Evolutionary conservation across 2,888 invertebrate species (phyloP).

Genomic region (Agonum fuliginosum): DNA sequence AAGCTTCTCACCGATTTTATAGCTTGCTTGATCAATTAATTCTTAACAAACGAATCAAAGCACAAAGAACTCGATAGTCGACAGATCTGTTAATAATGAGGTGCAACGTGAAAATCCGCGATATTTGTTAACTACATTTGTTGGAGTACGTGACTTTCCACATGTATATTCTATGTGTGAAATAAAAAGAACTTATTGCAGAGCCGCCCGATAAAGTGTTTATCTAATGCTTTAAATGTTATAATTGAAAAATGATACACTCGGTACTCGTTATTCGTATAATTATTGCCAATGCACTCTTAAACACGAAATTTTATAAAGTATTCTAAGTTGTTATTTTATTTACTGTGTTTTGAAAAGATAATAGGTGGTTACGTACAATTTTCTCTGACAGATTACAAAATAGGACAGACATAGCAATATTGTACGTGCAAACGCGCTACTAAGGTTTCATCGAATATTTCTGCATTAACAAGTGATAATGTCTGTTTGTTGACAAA

Average conservation of each 20-base stretch:
- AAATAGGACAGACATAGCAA: too few relatives aligned
- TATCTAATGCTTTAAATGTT: conserved; percentile 37
- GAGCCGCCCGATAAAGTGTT: conserved; percentile 20
- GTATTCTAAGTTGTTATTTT: too few relatives aligned
- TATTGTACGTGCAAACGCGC: too few relatives aligned
- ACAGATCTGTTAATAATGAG: conserved; percentile 18
- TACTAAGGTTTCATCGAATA: too few relatives aligned
- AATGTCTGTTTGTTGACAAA: too few relatives aligned
- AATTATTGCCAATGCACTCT: too few relatives aligned
- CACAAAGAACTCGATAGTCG: neutral
- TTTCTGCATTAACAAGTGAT: too few relatives aligned
- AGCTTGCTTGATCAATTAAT: neutral
- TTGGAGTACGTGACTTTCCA: conserved; percentile 51
- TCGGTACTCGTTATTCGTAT: too few relatives aligned
- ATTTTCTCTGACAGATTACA: too few relatives aligned
- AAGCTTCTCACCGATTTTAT: conserved; percentile 20
- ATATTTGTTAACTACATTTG: conserved; percentile 50
- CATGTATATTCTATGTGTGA: conserved; percentile 45
- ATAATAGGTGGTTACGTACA: too few relatives aligned
- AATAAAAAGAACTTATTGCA: conserved; percentile 26
- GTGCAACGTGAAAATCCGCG: conserved; percentile 33
- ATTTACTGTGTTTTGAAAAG: too few relatives aligned
- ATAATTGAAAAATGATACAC: conserved; percentile 3
- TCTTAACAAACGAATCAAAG: neutral
- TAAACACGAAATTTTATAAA: too few relatives aligned